Percentiles rank a stretch among this genome's conserved stretches.
These are phyloP conservation scores for Ploceus nigricollis DNA, from an alignment of 2,113 vertebrate species.

Conservation along the genomic window DNA sequence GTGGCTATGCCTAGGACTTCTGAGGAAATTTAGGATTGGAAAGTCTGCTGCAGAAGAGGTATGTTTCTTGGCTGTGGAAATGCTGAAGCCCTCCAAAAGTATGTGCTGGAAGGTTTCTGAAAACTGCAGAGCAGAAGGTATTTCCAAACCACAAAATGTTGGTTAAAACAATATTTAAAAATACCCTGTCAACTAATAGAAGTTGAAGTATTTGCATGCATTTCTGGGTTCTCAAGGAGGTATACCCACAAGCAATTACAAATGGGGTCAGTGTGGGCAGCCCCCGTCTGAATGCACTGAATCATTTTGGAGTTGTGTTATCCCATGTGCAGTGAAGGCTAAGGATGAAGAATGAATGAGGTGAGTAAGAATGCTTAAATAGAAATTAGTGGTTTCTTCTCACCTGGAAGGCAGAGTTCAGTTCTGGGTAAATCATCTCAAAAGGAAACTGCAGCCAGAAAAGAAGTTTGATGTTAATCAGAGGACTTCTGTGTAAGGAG, in stretches of 20 bases:
- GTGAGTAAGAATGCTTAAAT: neutral
- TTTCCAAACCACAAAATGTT: conserved; percentile 25
- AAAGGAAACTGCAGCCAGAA: neutral
- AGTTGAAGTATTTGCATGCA: neutral
- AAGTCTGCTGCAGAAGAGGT: neutral
- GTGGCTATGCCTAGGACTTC: neutral
- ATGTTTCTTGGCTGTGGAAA: neutral
- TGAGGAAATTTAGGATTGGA: neutral
- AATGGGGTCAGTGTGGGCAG: neutral
- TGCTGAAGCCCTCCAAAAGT: neutral
- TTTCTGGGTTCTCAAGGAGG: neutral
- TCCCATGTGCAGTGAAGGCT: neutral
- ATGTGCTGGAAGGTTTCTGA: neutral
- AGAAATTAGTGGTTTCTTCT: neutral
- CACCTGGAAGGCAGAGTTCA: neutral
- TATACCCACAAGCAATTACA: neutral
- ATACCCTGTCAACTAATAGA: neutral
- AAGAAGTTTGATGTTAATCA: neutral
- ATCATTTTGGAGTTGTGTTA: neutral
- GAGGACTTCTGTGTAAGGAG: neutral
- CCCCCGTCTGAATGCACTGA: neutral
- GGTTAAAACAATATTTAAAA: neutral
- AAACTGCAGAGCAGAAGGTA: neutral
- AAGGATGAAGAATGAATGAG: neutral
- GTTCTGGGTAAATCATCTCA: neutral